Evolutionary conservation across 2,113 vertebrate genomes (phyloP).

Genomic region (Mustelus asterias): DNA sequence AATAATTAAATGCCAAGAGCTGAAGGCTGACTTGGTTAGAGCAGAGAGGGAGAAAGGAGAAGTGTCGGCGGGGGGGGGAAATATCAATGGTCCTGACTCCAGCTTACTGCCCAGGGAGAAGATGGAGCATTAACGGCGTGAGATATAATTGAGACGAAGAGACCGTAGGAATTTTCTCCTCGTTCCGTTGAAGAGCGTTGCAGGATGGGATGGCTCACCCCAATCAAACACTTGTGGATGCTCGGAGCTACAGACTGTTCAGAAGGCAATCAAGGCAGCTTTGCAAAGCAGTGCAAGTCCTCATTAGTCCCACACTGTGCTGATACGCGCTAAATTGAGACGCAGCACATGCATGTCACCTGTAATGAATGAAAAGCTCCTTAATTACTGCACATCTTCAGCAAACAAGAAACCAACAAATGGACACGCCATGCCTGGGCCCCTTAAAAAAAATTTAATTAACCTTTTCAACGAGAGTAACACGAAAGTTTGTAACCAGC

Average conservation of each 20-base stretch:
- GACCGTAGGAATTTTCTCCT: constrained; percentile 39
- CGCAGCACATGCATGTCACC: background rate
- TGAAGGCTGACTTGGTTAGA: constrained; percentile 41
- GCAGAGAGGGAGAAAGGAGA: constrained; percentile 42
- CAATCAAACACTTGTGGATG: constrained; percentile 41
- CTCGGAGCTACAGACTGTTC: background rate
- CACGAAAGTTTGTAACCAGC: background rate
- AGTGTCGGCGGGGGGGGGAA: background rate
- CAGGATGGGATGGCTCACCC: constrained; percentile 39
- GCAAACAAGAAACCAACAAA: background rate
- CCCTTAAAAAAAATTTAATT: background rate
- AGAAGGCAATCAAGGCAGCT: background rate
- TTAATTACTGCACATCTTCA: background rate
- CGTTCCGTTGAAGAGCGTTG: constrained; percentile 36
- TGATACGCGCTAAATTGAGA: background rate
- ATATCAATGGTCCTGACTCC: constrained; percentile 39
- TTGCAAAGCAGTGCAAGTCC: background rate
- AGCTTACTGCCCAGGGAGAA: constrained; percentile 38
- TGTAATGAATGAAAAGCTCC: background rate
- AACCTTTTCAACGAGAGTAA: background rate
- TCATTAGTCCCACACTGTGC: background rate
- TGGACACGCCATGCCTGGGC: background rate
- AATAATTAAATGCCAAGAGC: constrained; percentile 39
- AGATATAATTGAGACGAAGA: constrained; percentile 45
- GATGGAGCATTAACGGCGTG: constrained; percentile 2